Evolutionary conservation across 1,140 invertebrate species (phyloP).

Genomic region (Drosophila aff.): DNA sequence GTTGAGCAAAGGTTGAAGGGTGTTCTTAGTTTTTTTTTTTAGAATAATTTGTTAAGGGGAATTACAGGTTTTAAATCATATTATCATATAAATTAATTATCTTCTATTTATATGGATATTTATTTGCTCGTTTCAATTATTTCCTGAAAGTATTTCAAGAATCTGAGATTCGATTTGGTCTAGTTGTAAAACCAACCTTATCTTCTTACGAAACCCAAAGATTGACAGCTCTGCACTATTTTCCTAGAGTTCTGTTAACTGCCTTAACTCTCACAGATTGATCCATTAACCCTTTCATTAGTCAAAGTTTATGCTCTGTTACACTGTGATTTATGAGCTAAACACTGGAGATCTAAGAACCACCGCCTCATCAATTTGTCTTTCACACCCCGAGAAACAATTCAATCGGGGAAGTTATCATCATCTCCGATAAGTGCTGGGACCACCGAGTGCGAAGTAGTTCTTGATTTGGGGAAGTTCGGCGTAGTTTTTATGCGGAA

Average conservation of each 20-base stretch:
- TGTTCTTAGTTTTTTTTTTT: neutral
- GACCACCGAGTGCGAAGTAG: slow-evolving; percentile 46
- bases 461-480: slow-evolving; percentile 5
- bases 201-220: neutral
- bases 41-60: neutral
- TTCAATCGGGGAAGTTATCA: slow-evolving; percentile 55
- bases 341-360: slow-evolving; percentile 32
- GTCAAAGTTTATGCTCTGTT: slow-evolving; percentile 45
- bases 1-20: neutral
- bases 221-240: neutral
- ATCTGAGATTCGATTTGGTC: neutral
- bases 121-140: neutral
- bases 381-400: slow-evolving; percentile 48
- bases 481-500: slow-evolving; percentile 38
- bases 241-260: slow-evolving; percentile 6
- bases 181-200: neutral
- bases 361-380: slow-evolving; percentile 47
- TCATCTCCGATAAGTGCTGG: slow-evolving; percentile 36
- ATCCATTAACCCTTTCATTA: slow-evolving; percentile 62
- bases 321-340: slow-evolving; percentile 54
- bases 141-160: too few relatives aligned
- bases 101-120: too few relatives aligned
- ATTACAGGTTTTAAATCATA: too few relatives aligned
- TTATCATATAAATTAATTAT: too few relatives aligned
- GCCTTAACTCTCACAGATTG: slow-evolving; percentile 18